Base-by-base conservation (phyloP, 2,888 invertebrate species). In the Panopea generosa region DNA sequence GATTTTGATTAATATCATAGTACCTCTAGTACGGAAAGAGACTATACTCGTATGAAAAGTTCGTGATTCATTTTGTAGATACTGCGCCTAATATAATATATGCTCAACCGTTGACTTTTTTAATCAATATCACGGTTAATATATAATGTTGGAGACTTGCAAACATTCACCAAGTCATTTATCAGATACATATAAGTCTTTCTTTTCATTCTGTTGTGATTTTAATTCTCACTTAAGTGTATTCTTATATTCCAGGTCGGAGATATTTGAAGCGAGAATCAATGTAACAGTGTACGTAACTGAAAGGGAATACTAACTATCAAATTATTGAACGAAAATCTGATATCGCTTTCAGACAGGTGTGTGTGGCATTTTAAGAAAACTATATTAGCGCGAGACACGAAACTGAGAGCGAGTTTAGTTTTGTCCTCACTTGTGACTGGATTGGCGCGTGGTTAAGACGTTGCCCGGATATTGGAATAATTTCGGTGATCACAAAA, bases 391-490 rank as follows among this genome's bases (percentile, higher is more conserved):
- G 49, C 38, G 26, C 27, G 40, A 27, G 38, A 47, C 45, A 18
- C 27, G 18, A n/a, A n/a, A n/a, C n/a, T n/a, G 24, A 50, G 38
- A 29, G 20, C 29, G 47, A 66, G 33, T 11, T 20, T 6, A 16
- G 7, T 22, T 56, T 43, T 62, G 57, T 56, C 50, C 38, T 22
- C 47, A 38, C 33, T 59, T 18, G 26, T n/a, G 52, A 61, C 49
- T 55, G 29, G 52, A 66, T 18, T n/a, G 49, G 18, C 57, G 60
- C 45, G 59, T 59, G 74, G 33, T 47, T 33, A 16, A 61, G 69
- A 65, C 71, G 62, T 55, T 22, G 33, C 22, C 45, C 72, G 74
- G 81, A 77, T 77, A 77, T 74, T 76, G 80, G 49, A 59, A 74
- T 67, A 66, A 63, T 67, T 57, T 33, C 59, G 43, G 43, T 65